A percentile compares a stretch with the other conserved stretches of the same genome.
Conservation (phyloP, 2,797 vertebrate species). For the Hippocampus kuda region DNA sequence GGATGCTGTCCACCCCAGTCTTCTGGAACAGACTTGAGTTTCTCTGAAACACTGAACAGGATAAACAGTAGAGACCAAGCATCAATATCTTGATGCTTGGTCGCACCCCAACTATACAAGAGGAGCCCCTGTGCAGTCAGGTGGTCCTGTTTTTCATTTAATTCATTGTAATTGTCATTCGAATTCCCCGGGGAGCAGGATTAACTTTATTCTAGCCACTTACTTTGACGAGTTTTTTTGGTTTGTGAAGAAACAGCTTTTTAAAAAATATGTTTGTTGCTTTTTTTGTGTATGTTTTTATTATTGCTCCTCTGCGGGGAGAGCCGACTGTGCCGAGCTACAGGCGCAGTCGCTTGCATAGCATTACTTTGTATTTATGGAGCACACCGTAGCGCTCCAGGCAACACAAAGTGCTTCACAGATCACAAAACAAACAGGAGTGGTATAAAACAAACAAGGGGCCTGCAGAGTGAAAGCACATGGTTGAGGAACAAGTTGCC, state of each 20-base stretch:
- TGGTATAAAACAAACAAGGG: constrained; percentile 7
- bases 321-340: background rate
- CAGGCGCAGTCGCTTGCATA: constrained; percentile 4
- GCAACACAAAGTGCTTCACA: constrained; percentile 10
- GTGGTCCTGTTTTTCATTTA: background rate
- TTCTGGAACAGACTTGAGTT: background rate
- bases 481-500: constrained; percentile 2
- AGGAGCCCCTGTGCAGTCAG: background rate
- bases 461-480: constrained; percentile 9
- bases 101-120: background rate
- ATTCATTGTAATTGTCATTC: background rate
- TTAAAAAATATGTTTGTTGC: background rate
- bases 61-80: background rate
- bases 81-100: background rate
- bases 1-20: background rate
- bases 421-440: constrained; percentile 11
- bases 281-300: background rate
- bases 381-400: constrained; percentile 1
- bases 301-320: background rate
- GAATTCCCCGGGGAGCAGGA: background rate
- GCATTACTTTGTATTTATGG: constrained; percentile 10
- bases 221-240: background rate
- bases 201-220: background rate
- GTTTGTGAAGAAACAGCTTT: background rate
- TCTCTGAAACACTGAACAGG: background rate